phyloP scores from a whole-genome alignment of 1,140 invertebrate genomes.

The Charaxes varanes region DNA sequence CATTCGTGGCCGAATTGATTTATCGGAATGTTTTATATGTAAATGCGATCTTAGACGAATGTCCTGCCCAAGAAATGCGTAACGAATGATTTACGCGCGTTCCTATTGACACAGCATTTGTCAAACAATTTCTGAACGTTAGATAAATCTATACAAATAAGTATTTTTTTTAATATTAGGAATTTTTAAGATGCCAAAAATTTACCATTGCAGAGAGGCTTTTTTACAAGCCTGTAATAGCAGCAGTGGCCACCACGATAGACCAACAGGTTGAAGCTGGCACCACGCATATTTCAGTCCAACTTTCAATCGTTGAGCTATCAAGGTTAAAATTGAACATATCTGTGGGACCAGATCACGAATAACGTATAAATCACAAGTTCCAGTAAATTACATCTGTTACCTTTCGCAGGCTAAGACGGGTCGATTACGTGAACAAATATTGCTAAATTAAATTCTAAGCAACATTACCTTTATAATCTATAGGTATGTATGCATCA shows the following conservation, averaged over 20 bases:
- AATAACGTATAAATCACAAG: constrained; percentile 26
- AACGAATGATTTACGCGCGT: constrained; percentile 47
- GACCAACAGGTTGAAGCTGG: no score
- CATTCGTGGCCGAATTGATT: constrained; percentile 72
- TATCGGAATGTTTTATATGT: constrained; percentile 73
- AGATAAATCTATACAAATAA: no score
- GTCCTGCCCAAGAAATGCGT: constrained; percentile 56
- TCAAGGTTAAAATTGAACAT: constrained; percentile 18
- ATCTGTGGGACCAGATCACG: constrained; percentile 20
- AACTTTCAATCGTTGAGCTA: no score
- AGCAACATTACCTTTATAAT: no score
- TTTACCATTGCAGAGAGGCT: no score
- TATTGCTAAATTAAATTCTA: constrained; percentile 4
- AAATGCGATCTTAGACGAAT: constrained; percentile 64
- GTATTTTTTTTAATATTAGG: no score
- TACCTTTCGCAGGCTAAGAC: constrained; percentile 19
- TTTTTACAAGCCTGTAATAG: no score
- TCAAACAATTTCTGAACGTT: no score
- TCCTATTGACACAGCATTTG: constrained; percentile 14
- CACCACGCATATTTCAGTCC: no score
- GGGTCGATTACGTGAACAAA: constrained; percentile 28
- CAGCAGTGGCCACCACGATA: no score
- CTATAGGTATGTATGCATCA: no score
- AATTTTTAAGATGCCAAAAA: no score
- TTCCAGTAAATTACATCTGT: constrained; percentile 34